Conservation (phyloP, 2,113 vertebrate species). For the Chinchilla lanigera region DNA sequence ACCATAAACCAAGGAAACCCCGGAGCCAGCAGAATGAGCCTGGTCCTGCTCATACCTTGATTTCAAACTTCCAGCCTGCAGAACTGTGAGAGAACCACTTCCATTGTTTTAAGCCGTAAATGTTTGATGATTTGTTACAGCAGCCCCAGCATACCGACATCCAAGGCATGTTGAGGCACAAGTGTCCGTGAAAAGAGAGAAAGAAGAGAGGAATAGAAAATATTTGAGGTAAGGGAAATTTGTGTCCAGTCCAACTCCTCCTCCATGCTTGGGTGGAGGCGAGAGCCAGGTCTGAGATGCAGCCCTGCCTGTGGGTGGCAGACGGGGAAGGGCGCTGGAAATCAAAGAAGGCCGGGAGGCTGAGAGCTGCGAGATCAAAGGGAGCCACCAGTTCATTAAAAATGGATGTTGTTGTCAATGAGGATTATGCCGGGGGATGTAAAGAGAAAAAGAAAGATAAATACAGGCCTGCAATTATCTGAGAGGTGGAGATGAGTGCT, state of each 20-base stretch:
- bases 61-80: background rate
- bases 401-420: slow-evolving; percentile 69
- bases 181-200: background rate
- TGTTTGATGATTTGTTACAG: background rate
- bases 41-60: background rate
- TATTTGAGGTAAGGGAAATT: background rate
- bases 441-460: background rate
- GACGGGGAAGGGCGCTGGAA: slow-evolving; percentile 17
- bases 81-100: background rate
- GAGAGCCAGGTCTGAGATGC: accelerated
- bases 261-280: background rate
- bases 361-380: slow-evolving; percentile 58
- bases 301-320: slow-evolving; percentile 23
- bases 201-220: background rate
- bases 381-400: slow-evolving; percentile 57
- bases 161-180: background rate
- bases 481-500: background rate
- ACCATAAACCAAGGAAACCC: background rate
- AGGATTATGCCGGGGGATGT: slow-evolving; percentile 29
- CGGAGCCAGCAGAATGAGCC: background rate
- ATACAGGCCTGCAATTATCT: background rate
- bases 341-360: background rate
- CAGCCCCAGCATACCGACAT: background rate
- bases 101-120: background rate
- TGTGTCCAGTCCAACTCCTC: accelerated